Percentiles rank a stretch among this genome's conserved stretches.
These are phyloP conservation scores for Andrena camellia DNA, from an alignment of 2,888 invertebrate species.

Conservation along the genomic window DNA sequence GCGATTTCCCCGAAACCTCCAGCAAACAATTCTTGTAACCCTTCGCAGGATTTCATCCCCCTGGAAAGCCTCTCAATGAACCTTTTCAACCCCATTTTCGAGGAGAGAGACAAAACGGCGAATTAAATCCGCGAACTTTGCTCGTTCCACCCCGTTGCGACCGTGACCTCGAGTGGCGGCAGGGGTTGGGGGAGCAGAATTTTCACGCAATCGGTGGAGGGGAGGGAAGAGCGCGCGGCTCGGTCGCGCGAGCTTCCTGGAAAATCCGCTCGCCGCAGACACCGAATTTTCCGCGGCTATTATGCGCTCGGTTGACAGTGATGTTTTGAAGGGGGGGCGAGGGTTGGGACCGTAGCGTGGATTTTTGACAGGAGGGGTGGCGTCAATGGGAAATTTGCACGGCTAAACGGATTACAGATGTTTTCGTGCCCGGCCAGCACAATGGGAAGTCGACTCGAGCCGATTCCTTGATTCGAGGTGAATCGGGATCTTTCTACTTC, in stretches of 20 bases:
- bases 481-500: slow-evolving; percentile 53
- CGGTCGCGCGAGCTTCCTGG: slow-evolving; percentile 30
- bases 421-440: slow-evolving; percentile 75
- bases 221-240: neutral
- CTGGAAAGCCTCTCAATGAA: neutral
- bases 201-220: slow-evolving; percentile 26
- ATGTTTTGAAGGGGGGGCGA: slow-evolving; percentile 11
- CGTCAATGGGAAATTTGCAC: slow-evolving; percentile 84
- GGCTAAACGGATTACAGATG: slow-evolving; percentile 85
- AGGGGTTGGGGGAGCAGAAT: neutral
- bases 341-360: slow-evolving; percentile 46
- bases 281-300: slow-evolving; percentile 54
- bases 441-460: slow-evolving; percentile 67
- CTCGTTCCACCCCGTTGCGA: neutral
- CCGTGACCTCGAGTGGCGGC: slow-evolving; percentile 4
- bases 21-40: neutral
- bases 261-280: slow-evolving; percentile 64
- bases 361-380: slow-evolving; percentile 68
- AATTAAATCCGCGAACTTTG: neutral
- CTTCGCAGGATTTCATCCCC: neutral
- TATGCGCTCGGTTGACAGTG: slow-evolving; percentile 40
- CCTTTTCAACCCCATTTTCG: neutral
- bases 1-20: neutral
- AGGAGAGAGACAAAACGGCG: neutral
- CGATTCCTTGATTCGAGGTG: slow-evolving; percentile 70